Conservation (phyloP, 1,140 invertebrate species). For the Drosophila insularis region DNA sequence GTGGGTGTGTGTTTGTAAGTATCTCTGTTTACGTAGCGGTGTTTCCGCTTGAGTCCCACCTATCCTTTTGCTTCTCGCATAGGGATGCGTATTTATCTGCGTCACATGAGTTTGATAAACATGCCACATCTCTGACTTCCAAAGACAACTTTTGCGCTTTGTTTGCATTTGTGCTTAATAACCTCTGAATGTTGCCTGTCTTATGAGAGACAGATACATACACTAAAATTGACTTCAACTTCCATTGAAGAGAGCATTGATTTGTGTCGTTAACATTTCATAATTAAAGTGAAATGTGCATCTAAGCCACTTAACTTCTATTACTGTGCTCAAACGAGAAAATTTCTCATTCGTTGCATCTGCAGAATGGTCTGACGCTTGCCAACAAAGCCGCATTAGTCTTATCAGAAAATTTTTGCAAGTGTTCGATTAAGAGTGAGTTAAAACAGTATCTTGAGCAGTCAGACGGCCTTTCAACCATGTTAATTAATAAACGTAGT, state of each 20-base stretch:
- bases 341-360: not conserved
- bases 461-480: not conserved
- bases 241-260: conserved; percentile 4
- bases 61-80: not conserved
- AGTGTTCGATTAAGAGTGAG: too few relatives aligned
- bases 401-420: not conserved
- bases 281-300: conserved; percentile 32
- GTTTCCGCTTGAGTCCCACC: conserved; percentile 41
- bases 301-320: not conserved
- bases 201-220: conserved; percentile 23
- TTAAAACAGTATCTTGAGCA: not conserved
- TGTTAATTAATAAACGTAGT: conserved; percentile 66
- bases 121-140: conserved; percentile 34
- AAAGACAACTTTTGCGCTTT: conserved; percentile 49
- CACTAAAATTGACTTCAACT: conserved; percentile 12
- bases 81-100: conserved; percentile 57
- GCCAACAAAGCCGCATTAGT: not conserved
- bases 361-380: not conserved
- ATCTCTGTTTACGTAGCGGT: conserved; percentile 42
- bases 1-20: conserved; percentile 45
- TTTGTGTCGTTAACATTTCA: conserved; percentile 6
- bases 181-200: conserved; percentile 50
- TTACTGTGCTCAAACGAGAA: not conserved
- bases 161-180: conserved; percentile 73
- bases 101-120: conserved; percentile 67